Conservation (phyloP, 2,888 invertebrate genomes). For the Troides aeacus region DNA sequence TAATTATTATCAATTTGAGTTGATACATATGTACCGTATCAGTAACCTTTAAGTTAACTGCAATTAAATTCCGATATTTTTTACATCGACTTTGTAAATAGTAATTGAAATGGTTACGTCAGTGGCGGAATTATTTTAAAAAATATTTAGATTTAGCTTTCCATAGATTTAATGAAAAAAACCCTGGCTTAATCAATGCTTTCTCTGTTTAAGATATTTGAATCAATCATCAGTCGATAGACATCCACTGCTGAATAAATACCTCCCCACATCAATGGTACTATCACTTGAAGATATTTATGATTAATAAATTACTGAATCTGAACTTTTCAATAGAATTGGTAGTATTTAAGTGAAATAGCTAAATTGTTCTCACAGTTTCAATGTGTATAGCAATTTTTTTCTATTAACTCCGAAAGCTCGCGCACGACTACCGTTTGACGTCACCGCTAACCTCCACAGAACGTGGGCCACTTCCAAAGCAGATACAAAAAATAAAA, state of each 20-base stretch:
- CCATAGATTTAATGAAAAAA: no score
- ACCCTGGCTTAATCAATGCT: no score
- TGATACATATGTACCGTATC: not conserved
- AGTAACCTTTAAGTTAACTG: not conserved
- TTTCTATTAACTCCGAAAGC: slow-evolving; percentile 17
- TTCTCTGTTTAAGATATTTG: no score
- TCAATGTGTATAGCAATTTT: not conserved
- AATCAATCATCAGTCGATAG: no score
- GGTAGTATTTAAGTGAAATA: not conserved
- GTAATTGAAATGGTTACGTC: not conserved
- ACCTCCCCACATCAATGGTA: no score
- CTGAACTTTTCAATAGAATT: not conserved
- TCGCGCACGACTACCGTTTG: slow-evolving; percentile 35
- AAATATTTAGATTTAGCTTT: no score
- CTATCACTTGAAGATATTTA: no score
- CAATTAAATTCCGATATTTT: not conserved
- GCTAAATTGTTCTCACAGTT: not conserved
- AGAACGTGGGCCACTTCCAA: slow-evolving; percentile 43
- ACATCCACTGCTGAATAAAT: no score
- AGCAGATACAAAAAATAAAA: not conserved
- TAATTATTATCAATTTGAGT: slow-evolving; percentile 15
- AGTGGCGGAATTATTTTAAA: not conserved
- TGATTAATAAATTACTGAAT: not conserved
- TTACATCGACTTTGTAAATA: not conserved
- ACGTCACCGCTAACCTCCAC: slow-evolving; percentile 68